Percentiles rank a stretch among this genome's conserved stretches.
These are phyloP conservation scores for Mirounga angustirostris DNA, from an alignment of 2,113 vertebrate genomes.

Conservation along the genomic window DNA sequence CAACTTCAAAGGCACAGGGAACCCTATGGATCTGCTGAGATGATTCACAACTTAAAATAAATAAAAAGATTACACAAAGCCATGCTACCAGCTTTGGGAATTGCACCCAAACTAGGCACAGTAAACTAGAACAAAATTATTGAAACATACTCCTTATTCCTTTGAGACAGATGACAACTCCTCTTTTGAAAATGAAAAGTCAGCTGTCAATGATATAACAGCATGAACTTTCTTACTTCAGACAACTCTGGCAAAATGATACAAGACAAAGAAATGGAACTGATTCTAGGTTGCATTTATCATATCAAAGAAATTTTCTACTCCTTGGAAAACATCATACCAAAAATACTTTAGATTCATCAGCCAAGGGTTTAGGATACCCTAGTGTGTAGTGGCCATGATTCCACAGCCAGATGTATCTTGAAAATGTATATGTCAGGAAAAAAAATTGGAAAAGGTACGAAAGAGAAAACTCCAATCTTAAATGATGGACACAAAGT, in stretches of 20 bases:
- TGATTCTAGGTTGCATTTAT: slow-evolving; percentile 67
- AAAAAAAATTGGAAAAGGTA: slow-evolving; percentile 46
- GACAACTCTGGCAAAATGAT: slow-evolving; percentile 35
- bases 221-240: slow-evolving; percentile 39
- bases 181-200: slow-evolving; percentile 34
- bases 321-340: slow-evolving; percentile 51
- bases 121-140: neutral
- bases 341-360: slow-evolving; percentile 65
- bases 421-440: slow-evolving; percentile 58
- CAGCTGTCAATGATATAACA: neutral
- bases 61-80: neutral
- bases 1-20: neutral
- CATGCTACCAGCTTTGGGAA: neutral
- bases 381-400: neutral
- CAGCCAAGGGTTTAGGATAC: neutral
- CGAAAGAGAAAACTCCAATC: neutral
- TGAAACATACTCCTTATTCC: neutral
- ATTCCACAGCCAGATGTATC: slow-evolving; percentile 19
- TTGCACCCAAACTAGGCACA: neutral
- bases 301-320: slow-evolving; percentile 66
- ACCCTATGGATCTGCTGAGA: neutral
- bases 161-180: neutral
- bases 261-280: slow-evolving; percentile 54
- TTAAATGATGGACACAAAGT: neutral
- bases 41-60: neutral